Conservation (phyloP, 2,113 vertebrate species). For the Nothobranchius furzeri region DNA sequence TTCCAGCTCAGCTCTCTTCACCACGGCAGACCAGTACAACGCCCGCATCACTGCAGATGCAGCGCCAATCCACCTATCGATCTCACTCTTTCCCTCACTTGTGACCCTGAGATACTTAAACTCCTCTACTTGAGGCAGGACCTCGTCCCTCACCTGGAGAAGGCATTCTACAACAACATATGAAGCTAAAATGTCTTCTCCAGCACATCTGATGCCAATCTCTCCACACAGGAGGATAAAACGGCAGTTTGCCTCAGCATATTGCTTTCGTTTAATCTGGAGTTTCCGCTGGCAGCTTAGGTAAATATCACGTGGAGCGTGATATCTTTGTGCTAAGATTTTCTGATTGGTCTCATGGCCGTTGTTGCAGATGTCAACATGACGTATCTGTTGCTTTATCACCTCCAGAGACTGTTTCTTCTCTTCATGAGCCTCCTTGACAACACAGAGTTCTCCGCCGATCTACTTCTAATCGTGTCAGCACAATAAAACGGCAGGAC, state of each 20-base stretch:
- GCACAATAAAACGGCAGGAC: conserved; percentile 3
- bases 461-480: conserved; percentile 12
- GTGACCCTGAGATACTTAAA: too few relatives aligned
- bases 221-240: conserved; percentile 1
- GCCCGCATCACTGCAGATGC: too few relatives aligned
- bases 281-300: conserved; percentile 28
- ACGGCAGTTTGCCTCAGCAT: conserved; percentile 12
- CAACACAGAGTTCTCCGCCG: conserved; percentile 9
- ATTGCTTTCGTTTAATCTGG: conserved; percentile 38
- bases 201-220: background rate
- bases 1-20: too few relatives aligned
- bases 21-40: too few relatives aligned
- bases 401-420: conserved; percentile 18
- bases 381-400: conserved; percentile 31
- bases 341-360: conserved; percentile 34
- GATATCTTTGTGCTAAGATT: conserved; percentile 44
- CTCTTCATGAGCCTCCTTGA: conserved; percentile 14
- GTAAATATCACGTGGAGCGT: conserved; percentile 53
- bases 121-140: too few relatives aligned
- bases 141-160: too few relatives aligned
- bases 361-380: conserved; percentile 51
- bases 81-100: too few relatives aligned
- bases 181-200: background rate
- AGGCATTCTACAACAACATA: background rate
- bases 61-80: too few relatives aligned